These are phyloP conservation scores for Pyralis farinalis DNA, from an alignment of 2,888 invertebrate genomes.

Conservation along the genomic window DNA sequence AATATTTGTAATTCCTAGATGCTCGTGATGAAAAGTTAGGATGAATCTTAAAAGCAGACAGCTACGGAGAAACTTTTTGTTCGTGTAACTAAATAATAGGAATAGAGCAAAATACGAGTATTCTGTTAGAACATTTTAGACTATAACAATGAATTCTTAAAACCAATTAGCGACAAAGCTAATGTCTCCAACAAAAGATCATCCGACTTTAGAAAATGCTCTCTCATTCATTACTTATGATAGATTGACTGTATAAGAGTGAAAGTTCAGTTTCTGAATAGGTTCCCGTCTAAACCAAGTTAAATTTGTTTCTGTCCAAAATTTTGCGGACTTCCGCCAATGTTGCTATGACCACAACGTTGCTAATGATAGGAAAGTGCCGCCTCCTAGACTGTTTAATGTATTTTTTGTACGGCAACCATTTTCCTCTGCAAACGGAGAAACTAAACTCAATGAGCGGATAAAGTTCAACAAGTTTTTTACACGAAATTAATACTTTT, in stretches of 20 bases:
- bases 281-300: constrained; percentile 43
- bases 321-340: constrained; percentile 42
- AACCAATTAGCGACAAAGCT: constrained; percentile 39
- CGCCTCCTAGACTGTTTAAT: constrained; percentile 40
- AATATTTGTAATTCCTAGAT: no score
- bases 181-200: constrained; percentile 39
- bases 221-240: constrained; percentile 50
- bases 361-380: constrained; percentile 69
- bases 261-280: constrained; percentile 58
- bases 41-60: not conserved
- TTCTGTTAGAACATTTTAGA: not conserved
- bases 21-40: not conserved
- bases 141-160: constrained; percentile 19
- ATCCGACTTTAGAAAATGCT: constrained; percentile 45
- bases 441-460: not conserved
- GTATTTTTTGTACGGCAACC: constrained; percentile 36
- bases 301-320: constrained; percentile 53
- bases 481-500: no score
- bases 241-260: constrained; percentile 52
- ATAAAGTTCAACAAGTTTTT: no score
- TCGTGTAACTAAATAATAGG: not conserved
- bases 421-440: not conserved
- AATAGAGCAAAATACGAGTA: not conserved
- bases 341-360: constrained; percentile 51
- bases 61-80: no score